Percentiles rank a stretch among this genome's conserved stretches.
Evolutionary conservation across 2,888 invertebrate species (phyloP).

Genomic region (Pedicia rivosa): DNA sequence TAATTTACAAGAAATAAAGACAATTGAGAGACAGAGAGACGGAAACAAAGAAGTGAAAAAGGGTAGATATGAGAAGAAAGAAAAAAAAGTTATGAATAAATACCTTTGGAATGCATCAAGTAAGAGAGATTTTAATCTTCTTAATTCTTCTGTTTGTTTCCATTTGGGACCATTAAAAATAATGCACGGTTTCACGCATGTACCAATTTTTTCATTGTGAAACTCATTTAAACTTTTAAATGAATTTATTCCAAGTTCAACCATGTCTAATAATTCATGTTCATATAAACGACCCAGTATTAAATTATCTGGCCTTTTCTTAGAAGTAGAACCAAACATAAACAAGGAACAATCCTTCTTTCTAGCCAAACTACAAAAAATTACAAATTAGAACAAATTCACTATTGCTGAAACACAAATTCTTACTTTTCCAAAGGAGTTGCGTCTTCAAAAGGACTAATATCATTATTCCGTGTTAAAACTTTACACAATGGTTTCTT

Average conservation of each 20-base stretch:
- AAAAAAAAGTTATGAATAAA: not conserved
- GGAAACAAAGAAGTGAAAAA: too few species aligned
- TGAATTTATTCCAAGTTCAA: conserved; percentile 80
- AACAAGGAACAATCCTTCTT: conserved; percentile 85
- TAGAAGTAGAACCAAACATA: conserved; percentile 79
- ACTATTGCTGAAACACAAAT: conserved; percentile 10
- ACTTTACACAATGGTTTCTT: conserved; percentile 74
- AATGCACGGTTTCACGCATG: conserved; percentile 80
- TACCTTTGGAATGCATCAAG: conserved; percentile 85
- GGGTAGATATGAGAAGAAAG: too few species aligned
- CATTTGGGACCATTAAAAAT: conserved; percentile 86
- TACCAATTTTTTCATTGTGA: conserved; percentile 54
- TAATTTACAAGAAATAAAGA: too few species aligned
- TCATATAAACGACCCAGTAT: conserved; percentile 82
- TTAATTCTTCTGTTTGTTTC: conserved; percentile 64
- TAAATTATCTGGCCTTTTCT: conserved; percentile 88
- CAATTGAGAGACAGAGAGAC: too few species aligned
- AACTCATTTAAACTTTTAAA: conserved; percentile 69
- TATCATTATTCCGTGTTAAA: conserved; percentile 66
- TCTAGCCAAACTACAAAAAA: conserved; percentile 39
- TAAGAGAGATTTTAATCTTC: conserved; percentile 73
- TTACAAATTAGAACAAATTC: not conserved
- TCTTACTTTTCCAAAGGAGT: conserved; percentile 61
- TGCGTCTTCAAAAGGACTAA: conserved; percentile 84
- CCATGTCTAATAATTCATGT: conserved; percentile 83